Base-by-base conservation (phyloP, 2,797 vertebrate species). In the Loriculus beryllinus region DNA sequence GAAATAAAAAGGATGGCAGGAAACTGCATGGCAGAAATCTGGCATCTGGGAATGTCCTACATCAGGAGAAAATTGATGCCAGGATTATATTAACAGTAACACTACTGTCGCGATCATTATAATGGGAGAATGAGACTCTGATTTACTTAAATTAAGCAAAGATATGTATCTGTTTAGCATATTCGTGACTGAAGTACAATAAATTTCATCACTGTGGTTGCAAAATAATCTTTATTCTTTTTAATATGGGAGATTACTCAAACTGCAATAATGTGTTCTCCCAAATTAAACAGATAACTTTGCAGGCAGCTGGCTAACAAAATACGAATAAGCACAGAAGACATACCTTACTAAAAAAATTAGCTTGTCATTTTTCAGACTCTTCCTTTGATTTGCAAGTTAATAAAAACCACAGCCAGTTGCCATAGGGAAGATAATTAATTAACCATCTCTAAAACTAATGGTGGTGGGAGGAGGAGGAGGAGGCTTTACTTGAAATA, bases 341-440 rank as follows among this genome's bases (percentile, higher is more conserved):
- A 93, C 56, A 82, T 94, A 91, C 62, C 91, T 94, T 92, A 96
- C 96, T 96, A 86, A 93, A 95, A 94, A 96, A 90, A 96, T 92
- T 82, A 96, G 76, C 68, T 82, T 95, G 90, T 93, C 92, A 92
- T 94, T 89, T 96, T 96, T 93, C 86, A 95, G 74, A 79, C 70
- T 77, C 63, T 74, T 90, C 91, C 93, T 95, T 95, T 97, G 96
- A 97, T 97, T 97, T 97, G 90, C 90, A 94, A 96, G 95, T 96
- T 97, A 93, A 96, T 96, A 95, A 95, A 96, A 96, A 83, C 28
- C 90, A 78, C 86, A 79, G 45, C 81, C 81, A 56, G 65, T 95
- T 96, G 86, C 94, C 84, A 93, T 87, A 86, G 79, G 92, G 86
- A 93, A 11, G 79, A 86, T 94, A 95, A 97, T 97, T 97, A 96